Evolutionary conservation across 1,140 invertebrate species (phyloP).

Genomic region (Drosophila kanapiae): DNA sequence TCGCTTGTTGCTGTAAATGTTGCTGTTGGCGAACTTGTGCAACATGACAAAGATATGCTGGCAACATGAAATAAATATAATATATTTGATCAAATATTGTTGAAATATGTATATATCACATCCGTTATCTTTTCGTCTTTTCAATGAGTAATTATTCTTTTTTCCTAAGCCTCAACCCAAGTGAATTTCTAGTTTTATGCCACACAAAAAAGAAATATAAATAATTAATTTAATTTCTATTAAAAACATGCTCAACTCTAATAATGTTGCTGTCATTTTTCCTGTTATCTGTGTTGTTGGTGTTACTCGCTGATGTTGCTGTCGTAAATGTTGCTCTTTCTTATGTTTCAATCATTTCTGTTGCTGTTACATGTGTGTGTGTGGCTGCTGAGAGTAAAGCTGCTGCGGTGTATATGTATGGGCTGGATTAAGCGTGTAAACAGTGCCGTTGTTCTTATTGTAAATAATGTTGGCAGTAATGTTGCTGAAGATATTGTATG

Average conservation of each 20-base stretch:
- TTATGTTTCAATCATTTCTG: neutral
- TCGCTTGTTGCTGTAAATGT: constrained; percentile 1
- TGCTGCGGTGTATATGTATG: neutral
- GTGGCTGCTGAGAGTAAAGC: neutral
- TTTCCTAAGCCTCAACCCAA: neutral
- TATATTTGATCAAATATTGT: neutral
- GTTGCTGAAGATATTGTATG: neutral
- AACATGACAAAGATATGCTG: too few relatives aligned
- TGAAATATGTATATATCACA: too few relatives aligned
- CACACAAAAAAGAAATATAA: neutral
- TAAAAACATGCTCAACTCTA: neutral
- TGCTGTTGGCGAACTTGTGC: neutral
- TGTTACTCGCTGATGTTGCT: neutral
- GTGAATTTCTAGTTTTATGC: neutral
- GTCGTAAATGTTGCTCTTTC: neutral
- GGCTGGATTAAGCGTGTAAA: neutral
- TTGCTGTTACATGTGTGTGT: neutral
- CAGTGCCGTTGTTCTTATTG: neutral
- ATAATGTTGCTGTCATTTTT: neutral
- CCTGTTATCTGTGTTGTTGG: neutral
- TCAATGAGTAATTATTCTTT: neutral
- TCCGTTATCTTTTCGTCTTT: neutral
- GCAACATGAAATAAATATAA: neutral
- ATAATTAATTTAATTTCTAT: too few relatives aligned
- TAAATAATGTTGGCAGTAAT: neutral